Percentiles rank a stretch among this genome's conserved stretches.
Evolutionary conservation across 2,113 vertebrate species (phyloP).

Genomic region (Brachypodius melanocephalos): DNA sequence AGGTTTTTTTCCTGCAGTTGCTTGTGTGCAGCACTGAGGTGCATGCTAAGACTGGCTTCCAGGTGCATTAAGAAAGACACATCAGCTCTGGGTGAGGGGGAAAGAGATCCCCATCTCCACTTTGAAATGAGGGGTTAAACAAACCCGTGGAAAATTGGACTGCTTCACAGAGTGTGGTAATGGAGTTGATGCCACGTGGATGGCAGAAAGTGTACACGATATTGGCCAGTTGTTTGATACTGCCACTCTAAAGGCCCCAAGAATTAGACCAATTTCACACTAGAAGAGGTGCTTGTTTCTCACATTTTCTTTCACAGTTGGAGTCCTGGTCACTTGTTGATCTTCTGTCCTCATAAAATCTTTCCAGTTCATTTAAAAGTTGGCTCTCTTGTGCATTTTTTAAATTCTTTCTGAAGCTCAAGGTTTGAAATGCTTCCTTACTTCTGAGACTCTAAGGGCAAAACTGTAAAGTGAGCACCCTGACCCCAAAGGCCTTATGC

Average conservation of each 20-base stretch:
- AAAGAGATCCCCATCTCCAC: not conserved
- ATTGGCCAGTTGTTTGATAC: constrained; percentile 54
- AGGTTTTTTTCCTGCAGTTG: not conserved
- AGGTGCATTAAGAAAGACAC: not conserved
- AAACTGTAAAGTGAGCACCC: constrained; percentile 39
- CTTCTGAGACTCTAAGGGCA: not conserved
- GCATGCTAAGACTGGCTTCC: not conserved
- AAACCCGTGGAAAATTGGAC: constrained; percentile 6
- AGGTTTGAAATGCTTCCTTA: constrained; percentile 35
- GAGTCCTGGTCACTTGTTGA: constrained; percentile 59
- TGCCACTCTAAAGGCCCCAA: constrained; percentile 47
- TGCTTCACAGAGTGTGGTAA: constrained; percentile 53
- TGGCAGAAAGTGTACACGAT: not conserved
- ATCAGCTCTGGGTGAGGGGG: not conserved
- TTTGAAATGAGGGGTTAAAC: constrained; percentile 35
- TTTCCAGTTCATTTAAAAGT: constrained; percentile 71
- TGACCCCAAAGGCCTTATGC: constrained; percentile 22
- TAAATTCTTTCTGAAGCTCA: constrained; percentile 40
- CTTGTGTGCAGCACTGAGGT: not conserved
- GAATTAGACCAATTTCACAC: constrained; percentile 65
- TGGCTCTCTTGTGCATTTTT: constrained; percentile 65
- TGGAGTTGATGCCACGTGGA: constrained; percentile 22
- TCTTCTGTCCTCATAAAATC: constrained; percentile 63
- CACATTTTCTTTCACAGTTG: constrained; percentile 67
- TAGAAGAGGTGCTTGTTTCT: constrained; percentile 52